Evolutionary conservation across 1,140 invertebrate genomes (phyloP), one percentile per base, ranked within the genome.

Genomic region (Habropoda laboriosa): DNA sequence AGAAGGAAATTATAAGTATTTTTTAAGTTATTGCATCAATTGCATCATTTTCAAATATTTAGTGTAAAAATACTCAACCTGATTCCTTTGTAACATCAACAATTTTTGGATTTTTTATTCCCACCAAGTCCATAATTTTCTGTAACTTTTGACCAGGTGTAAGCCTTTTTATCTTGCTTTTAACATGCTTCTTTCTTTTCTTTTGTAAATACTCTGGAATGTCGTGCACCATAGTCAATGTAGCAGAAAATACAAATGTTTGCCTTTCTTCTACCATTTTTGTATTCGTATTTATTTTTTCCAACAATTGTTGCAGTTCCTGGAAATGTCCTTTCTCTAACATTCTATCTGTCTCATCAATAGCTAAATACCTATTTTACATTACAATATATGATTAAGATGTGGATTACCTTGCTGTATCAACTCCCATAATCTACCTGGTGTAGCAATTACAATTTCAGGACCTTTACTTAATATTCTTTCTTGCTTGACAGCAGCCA

Each of bases 301-400:
- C 96, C 0, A 99, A 90, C 18, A 99, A 93, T 45, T 96, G 94
- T 45, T 96, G 94, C 3, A 99, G 91, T 92, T 99, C 99, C 88
- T 97, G 95, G 93, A 99, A 99, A 93, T 99, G 99, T 24, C 98
- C 98, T 83, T 96, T 96, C 89, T 99, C 99, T 24, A 99, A 93
- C 98, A 99, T 99, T 85, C 99, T 94, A 93, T 99, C 99, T 0
- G 99, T 99, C 94, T 99, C 99, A 93, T 99, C 99, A 78, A 99
- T 97, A 0, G 98, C 98, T 73, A 99, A 93, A 91, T 96, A 98
- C 80, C 96, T 96, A 73, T 93, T 77, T 40, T 32, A 51, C 21
- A 64, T 66, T 32, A n/a, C 8, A 71, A 51, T 8, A 67, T 12
- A 35, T 24, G 95, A 71, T 93, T 94, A 18, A 98, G 93, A 94